These are phyloP conservation scores for Drosophila leonis DNA, from an alignment of 2,888 invertebrate genomes.

Conservation along the genomic window DNA sequence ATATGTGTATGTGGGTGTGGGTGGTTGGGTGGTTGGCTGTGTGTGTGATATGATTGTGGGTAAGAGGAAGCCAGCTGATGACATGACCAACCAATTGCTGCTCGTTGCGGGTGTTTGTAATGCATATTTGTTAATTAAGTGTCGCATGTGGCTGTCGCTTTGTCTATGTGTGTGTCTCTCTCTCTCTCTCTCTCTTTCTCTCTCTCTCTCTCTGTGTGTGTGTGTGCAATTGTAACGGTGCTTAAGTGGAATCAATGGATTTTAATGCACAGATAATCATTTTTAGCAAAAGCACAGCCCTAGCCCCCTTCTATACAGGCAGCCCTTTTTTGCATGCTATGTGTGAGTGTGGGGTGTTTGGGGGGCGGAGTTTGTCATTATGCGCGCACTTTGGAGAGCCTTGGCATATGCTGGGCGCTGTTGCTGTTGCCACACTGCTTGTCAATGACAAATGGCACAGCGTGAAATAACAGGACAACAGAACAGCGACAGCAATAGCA, in stretches of 20 bases:
- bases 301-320: neutral
- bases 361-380: constrained; percentile 24
- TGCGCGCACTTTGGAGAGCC: constrained; percentile 45
- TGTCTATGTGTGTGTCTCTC: constrained; percentile 13
- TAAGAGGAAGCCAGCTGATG: constrained; percentile 29
- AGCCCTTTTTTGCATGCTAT: constrained; percentile 5
- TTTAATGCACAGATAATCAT: constrained; percentile 81
- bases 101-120: constrained; percentile 78
- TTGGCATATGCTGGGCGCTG: constrained; percentile 44
- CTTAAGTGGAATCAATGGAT: constrained; percentile 82
- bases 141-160: constrained; percentile 56
- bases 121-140: constrained; percentile 82
- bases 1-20: neutral
- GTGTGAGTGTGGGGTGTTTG: neutral
- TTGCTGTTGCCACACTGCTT: constrained; percentile 48
- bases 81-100: constrained; percentile 76
- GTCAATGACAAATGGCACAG: constrained; percentile 74
- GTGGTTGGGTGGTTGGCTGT: neutral
- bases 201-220: too few relatives aligned
- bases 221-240: constrained; percentile 73
- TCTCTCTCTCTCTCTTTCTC: constrained; percentile 11
- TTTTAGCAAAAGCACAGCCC: constrained; percentile 57
- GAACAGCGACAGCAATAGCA: constrained; percentile 32
- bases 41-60: neutral
- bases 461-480: constrained; percentile 46